Evolutionary conservation across 2,888 invertebrate genomes (phyloP), one percentile per base, ranked within the genome.

Genomic region (Pseudeuparius sepicola): DNA sequence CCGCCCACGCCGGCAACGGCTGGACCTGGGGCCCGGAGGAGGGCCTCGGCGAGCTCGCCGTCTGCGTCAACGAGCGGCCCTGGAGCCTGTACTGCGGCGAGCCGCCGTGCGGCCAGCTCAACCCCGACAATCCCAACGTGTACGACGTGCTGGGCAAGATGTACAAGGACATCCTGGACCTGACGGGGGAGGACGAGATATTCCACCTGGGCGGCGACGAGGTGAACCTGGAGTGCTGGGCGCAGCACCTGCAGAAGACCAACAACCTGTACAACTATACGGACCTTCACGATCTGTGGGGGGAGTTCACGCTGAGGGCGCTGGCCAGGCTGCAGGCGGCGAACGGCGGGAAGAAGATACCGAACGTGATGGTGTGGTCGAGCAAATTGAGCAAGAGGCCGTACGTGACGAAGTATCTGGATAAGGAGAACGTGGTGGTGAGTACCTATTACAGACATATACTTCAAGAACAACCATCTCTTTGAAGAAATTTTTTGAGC

Each of bases 171-270:
- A 67, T 87, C 24, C 63, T 86, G 30, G 72, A 78, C 37, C 63
- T 82, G 23, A 85, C 82, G 4, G 78, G 77, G 11, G 75, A 82
- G 36, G 75, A 77, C 7, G 87, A 87, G 51, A 67, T 85, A 28
- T 81, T 87, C 57, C 88, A 88, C 51, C 65, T 87, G 32, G 88
- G 88, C n/a, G 82, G 82, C 1, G 83, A 84, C 52, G 83, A 83
- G 54, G 86, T 87, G 2, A 84, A 83, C 48, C 69, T 84, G 36
- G 77, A 80, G 16, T 87, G 86, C 53, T 87, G 85, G 86, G 68
- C 73, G 26, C 67, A 69, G 37, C 64, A 66, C 36, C 39, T 61
- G 11, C 55, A 56, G 32, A 55, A 50, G 31, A 46, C 41, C 15
- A 47, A 47, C 18, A 60, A 53, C 10, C 34, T 44, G 24, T 42